Base-by-base conservation (phyloP, 2,888 invertebrate species). In the Drosophila nr. fundita region DNA sequence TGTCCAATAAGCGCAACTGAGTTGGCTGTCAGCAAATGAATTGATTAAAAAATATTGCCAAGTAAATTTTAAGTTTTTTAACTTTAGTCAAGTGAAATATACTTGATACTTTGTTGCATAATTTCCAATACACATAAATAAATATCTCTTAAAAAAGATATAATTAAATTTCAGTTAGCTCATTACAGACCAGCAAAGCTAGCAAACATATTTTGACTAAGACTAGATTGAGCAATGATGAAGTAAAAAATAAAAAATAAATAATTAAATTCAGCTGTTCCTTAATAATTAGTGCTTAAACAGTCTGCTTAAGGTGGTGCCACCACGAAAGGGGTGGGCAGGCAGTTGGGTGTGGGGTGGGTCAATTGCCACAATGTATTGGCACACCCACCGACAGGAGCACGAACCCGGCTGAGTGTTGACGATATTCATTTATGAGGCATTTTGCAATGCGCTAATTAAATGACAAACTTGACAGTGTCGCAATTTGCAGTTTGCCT, bases 361-460 rank as follows among this genome's bases (percentile, higher is more conserved):
- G 18, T 38, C 24, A 45, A 15, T 24, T 24, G 8, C 2, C 2
- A 15, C 24, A 15, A 45, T 34, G 4, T 15, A 3, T n/a, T 40
- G 72, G 48, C 78, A 73, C 74, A 61, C 79, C 78, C 73, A 69
- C 63, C 45, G 27, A 55, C 69, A 68, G 72, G 68, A 87, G 69
- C 71, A 73, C 53, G 74, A 73, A 71, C 82, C 63, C 61, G 53
- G 54, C 62, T 59, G 72, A 77, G 70, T 60, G 70, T 70, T 64
- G 50, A 55, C 45, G 45, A 38, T 21, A 58, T 62, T 71, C 69
- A 75, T 76, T 78, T 86, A 74, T 63, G 73, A 71, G 78, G 78
- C 63, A 81, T 81, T 87, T 89, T 76, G 73, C 84, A 81, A 58
- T 71, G 55, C 64, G 84, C 87, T 86, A 86, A 90, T 87, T 89